Percentiles rank a stretch among this genome's conserved stretches.
Conservation (phyloP, 2,113 vertebrate genomes). For the Bubo blakistoni region DNA sequence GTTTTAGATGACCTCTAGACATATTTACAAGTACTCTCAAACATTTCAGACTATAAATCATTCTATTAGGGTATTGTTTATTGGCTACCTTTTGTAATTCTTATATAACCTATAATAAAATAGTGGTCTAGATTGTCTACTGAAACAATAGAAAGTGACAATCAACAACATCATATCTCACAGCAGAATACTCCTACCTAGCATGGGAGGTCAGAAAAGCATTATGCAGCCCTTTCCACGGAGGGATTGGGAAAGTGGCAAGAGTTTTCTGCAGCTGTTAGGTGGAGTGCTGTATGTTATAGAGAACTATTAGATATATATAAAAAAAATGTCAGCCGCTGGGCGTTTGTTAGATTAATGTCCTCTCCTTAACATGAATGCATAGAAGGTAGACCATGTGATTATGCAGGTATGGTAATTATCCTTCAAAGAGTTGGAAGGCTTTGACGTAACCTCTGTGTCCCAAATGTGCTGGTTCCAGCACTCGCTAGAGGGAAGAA, state of each 20-base stretch:
- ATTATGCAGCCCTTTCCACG: background rate
- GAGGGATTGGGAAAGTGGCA: background rate
- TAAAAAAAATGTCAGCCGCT: slow-evolving; percentile 40
- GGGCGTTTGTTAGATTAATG: slow-evolving; percentile 56
- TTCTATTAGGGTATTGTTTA: background rate
- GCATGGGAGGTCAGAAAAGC: background rate
- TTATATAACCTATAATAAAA: background rate
- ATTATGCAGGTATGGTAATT: slow-evolving; percentile 65
- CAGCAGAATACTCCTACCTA: background rate
- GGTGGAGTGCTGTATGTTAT: background rate
- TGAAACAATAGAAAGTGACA: background rate
- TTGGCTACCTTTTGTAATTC: background rate
- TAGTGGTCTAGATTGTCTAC: background rate
- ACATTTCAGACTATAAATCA: background rate
- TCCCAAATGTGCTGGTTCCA: slow-evolving; percentile 36
- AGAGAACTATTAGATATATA: background rate
- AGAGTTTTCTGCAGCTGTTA: slow-evolving; percentile 23
- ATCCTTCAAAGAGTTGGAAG: slow-evolving; percentile 59
- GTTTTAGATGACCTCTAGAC: background rate
- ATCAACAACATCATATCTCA: background rate
- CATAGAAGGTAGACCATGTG: slow-evolving; percentile 42
- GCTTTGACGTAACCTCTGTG: slow-evolving; percentile 57
- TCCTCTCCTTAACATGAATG: slow-evolving; percentile 39
- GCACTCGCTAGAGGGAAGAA: slow-evolving; percentile 36
- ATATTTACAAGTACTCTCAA: background rate